Base-by-base conservation (phyloP, 2,113 vertebrate genomes). In the Mugil cephalus region DNA sequence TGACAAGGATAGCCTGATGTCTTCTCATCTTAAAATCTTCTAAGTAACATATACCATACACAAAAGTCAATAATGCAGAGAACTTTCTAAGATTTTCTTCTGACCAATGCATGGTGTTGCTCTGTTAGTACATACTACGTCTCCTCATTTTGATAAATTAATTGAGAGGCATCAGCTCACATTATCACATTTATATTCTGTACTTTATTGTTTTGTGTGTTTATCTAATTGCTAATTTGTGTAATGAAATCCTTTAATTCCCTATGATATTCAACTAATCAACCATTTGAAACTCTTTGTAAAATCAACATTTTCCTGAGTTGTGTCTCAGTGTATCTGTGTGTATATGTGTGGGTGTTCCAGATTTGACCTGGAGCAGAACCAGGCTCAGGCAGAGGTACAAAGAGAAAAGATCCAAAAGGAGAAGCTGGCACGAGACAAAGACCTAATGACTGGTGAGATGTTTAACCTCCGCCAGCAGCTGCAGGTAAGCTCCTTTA, bases 321-420 rank as follows among this genome's bases (percentile, higher is more conserved):
- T 7, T 68, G 18, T 65, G 10, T 45, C 5, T 50, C 8, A 19
- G 1, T 65, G 39, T 47, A 39, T 74, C 12, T 79, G 13, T 69
- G 30, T 56, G 15, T 30, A 19, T 72, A 35, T 54, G 2, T 70
- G 36, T 82, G 34, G 50, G 14, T 58, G 18, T 69, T 71, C 17
- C 84, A 99, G 98, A 89, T 98, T 99, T 71, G 98, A 99, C 92
- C 82, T 95, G 0, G 98, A 99, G 89, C 96, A 97, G 89, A 95
- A 93, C 0, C 97, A 98, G 88, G 90, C 95, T 0, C 96, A 96
- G 0, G 95, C 96, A 14, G 97, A 99, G 84, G 93, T 95, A 0
- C 96, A 98, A 88, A 89, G 96, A 72, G 98, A 99, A 80, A 95
- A 87, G 85, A 87, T 88, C 76, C 95, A 94, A 84, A 90, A 94